phyloP scores from a whole-genome alignment of 2,888 invertebrate species.

The Ophion obscuratus region DNA sequence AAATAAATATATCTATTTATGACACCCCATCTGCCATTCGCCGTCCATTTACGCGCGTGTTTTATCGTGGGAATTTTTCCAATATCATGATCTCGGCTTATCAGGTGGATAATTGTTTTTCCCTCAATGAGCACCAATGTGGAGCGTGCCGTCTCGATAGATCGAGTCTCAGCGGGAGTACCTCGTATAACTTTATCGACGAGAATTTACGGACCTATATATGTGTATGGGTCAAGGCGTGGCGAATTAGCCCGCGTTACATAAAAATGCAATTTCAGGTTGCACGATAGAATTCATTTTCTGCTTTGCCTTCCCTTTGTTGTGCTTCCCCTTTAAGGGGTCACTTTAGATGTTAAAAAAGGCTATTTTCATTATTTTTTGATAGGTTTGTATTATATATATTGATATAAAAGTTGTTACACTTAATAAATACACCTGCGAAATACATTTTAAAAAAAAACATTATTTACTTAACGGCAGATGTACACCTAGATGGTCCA shows the following conservation, averaged over 20 bases:
- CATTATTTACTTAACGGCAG: no score
- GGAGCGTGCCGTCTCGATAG: neutral
- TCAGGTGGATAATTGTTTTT: conserved; percentile 16
- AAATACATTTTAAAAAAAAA: no score
- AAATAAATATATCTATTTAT: neutral
- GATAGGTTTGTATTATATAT: no score
- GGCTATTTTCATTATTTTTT: no score
- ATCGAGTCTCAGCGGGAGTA: conserved; percentile 1
- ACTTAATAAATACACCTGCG: no score
- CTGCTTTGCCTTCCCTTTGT: neutral
- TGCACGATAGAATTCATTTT: neutral
- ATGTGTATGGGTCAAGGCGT: conserved; percentile 6
- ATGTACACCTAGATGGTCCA: no score
- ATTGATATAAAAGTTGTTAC: no score
- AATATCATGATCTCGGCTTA: neutral
- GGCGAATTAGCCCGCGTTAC: neutral
- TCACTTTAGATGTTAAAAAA: no score
- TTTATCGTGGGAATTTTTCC: conserved; percentile 1
- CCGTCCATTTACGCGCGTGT: neutral
- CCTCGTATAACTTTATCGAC: conserved; percentile 4
- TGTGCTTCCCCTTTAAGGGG: neutral
- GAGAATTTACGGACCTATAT: neutral
- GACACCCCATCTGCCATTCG: conserved; percentile 7
- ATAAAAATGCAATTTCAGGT: neutral
- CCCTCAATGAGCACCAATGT: neutral